Base-by-base conservation (phyloP, 2,888 invertebrate species). In the Volucella zonaria region DNA sequence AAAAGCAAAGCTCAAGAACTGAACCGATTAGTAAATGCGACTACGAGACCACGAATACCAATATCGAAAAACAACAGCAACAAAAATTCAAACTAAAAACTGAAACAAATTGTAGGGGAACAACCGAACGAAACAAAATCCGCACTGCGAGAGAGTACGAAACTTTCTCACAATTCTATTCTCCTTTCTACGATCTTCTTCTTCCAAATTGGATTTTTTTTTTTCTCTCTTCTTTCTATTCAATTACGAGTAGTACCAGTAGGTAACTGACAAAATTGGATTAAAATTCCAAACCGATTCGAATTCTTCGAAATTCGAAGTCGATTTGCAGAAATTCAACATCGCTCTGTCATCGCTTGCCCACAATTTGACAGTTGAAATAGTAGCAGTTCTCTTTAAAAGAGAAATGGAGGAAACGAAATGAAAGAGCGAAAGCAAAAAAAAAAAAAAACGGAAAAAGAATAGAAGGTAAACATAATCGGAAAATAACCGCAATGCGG, bases 401-500 rank as follows among this genome's bases (percentile, higher is more conserved):
- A 49, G 15, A 6, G 8, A 18, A 14, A 31, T 23, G 54, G 38
- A 15, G 8, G 40, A 47, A n/a, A 38, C 47, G 18, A 40, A 18
- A 52, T 38, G 61, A n/a, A 12, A 67, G 43, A 54, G 15, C 58
- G 15, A 56, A 42, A 42, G 23, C n/a, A n/a, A 58, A 43, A 8
- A 11, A 2, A 43, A 62, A 3, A 40, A n/a, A 54, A 38, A 45
- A 70, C 54, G 74, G 67, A 77, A 51, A 58, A 56, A 42, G 54
- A 54, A 52, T 49, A 77, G 47, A 64, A 68, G 51, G 66, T 64
- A 75, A 87, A 86, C 87, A 87, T 73, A 89, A 88, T 89, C 88
- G 89, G 88, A 83, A 87, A 88, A 92, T 91, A 92, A 91, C 92
- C 92, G 92, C 92, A 92, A 90, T 92, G 92, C 92, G 92, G 92